These are phyloP conservation scores for Hydropsyche tenuis DNA, from an alignment of 1,140 invertebrate species.

Conservation along the genomic window DNA sequence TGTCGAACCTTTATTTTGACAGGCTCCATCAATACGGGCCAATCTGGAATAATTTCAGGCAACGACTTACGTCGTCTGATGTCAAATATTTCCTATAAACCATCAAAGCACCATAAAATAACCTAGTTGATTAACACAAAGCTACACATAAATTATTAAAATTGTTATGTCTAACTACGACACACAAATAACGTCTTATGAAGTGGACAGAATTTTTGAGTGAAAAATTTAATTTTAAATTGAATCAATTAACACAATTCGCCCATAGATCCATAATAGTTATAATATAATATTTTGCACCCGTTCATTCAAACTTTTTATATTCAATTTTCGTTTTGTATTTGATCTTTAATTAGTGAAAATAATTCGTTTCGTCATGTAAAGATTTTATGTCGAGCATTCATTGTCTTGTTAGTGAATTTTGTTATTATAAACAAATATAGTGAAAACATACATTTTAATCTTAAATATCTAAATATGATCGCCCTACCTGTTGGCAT, in stretches of 20 bases:
- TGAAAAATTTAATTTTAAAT: too few species aligned
- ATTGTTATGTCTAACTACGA: background rate
- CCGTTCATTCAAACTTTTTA: conserved; percentile 4
- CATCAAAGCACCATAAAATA: conserved; percentile 45
- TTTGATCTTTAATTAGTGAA: too few species aligned
- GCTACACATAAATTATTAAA: background rate
- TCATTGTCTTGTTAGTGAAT: too few species aligned
- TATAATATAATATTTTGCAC: background rate
- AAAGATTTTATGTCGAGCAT: too few species aligned
- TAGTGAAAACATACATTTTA: too few species aligned
- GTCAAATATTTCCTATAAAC: conserved; percentile 68
- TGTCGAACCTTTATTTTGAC: conserved; percentile 69
- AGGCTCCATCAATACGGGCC: conserved; percentile 67
- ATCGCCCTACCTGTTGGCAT: too few species aligned
- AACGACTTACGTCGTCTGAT: conserved; percentile 70
- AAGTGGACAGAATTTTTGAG: background rate
- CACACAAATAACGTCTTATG: background rate
- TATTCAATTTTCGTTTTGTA: too few species aligned
- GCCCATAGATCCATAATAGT: background rate
- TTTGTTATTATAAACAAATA: too few species aligned
- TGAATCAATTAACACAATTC: too few species aligned
- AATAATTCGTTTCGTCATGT: too few species aligned
- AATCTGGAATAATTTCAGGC: conserved; percentile 69
- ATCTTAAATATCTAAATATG: too few species aligned
- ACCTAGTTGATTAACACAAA: conserved; percentile 27